Evolutionary conservation across 2,113 vertebrate genomes (phyloP), one percentile per base, ranked within the genome.

Genomic region (Motacilla alba): DNA sequence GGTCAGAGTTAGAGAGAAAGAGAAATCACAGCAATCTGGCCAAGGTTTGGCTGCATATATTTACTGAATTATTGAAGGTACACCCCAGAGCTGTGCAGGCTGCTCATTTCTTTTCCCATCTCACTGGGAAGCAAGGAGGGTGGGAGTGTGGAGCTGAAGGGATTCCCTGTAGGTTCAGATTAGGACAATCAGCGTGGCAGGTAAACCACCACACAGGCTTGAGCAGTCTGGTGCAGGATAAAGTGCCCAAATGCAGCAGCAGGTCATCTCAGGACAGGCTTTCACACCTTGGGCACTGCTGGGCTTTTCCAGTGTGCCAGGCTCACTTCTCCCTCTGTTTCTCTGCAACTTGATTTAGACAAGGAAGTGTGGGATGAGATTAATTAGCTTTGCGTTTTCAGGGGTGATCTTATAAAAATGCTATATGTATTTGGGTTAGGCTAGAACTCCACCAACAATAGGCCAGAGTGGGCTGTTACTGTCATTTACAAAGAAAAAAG

Each of bases 11-110:
- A 79, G 62, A 33, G 17, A n/a, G n/a, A 63, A 66, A 56, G 37
- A 70, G 35, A 72, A 81, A 21, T 52, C 60, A 43, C 0, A 1
- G 41, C 46, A 49, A 2, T 58, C 28, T 33, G 59, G 10, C 15
- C 0, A 0, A 62, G 26, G 23, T 81, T 81, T 2, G 12, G 33
- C 30, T 66, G 21, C 2, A 1, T 27, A 1, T 46, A 28, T 78
- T 80, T 73, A 33, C 22, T 49, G 53, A 52, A 31, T 59, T 47
- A 60, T 21, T 0, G 1, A 75, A 30, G 50, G 47, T 5, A 1
- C 60, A 41, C 9, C 7, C 5, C 0, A 6, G 58, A 89, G 33
- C 83, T 77, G 33, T 39, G 58, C 50, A 62, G 58, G 6, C 77
- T 46, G 30, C 62, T 83, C 2, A 0, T 35, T 82, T 82, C 23